Evolutionary conservation across 2,113 vertebrate genomes (phyloP).

Genomic region (Cyprinodon tularosa): DNA sequence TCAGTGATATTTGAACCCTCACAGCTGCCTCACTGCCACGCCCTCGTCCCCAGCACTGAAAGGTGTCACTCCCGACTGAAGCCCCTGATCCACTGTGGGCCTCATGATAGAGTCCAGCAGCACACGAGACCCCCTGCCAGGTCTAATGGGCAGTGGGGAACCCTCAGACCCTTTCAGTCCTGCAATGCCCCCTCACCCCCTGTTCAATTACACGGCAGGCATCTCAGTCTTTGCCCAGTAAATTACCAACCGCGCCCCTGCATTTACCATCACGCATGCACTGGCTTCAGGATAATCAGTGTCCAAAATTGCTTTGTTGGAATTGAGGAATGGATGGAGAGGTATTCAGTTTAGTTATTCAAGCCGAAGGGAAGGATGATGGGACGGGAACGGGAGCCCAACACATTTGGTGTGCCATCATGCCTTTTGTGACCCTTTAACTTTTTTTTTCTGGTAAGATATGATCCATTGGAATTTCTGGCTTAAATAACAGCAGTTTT

Average conservation of each 20-base stretch:
- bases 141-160: constrained; percentile 72
- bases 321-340: constrained; percentile 68
- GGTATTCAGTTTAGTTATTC: constrained; percentile 76
- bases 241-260: constrained; percentile 76
- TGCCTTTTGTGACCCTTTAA: constrained; percentile 55
- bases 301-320: constrained; percentile 68
- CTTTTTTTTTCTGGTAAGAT: constrained; percentile 43
- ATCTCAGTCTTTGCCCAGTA: constrained; percentile 75
- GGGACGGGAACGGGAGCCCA: constrained; percentile 57
- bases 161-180: constrained; percentile 74
- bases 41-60: constrained; percentile 27
- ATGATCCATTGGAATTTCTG: constrained; percentile 52
- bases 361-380: constrained; percentile 70
- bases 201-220: constrained; percentile 78
- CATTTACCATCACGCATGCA: constrained; percentile 72
- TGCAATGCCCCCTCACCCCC: constrained; percentile 59
- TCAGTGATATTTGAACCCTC: background rate
- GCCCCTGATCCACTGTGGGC: constrained; percentile 21
- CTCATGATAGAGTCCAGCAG: constrained; percentile 55
- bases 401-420: constrained; percentile 66
- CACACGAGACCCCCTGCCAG: constrained; percentile 72
- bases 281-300: constrained; percentile 76
- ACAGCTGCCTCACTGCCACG: constrained; percentile 41
- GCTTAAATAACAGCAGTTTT: constrained; percentile 5
- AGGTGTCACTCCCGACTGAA: constrained; percentile 49